Conservation (phyloP, 92 coral and sea anemone species). For the Nematostella vectensis region DNA sequence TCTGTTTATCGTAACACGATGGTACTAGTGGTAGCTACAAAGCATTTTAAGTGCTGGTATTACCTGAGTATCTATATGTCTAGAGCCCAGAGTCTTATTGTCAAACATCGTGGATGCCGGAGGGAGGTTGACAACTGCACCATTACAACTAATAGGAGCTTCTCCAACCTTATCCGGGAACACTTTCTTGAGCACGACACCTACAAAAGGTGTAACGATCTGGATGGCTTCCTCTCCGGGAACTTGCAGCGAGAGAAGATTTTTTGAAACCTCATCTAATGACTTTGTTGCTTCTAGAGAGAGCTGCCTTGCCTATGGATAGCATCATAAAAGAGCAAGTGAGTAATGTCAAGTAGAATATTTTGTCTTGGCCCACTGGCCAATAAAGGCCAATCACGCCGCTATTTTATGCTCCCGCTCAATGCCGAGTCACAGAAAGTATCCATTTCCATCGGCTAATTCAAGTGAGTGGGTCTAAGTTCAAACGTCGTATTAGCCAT, state of each 20-base stretch:
- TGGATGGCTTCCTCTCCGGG: constrained; percentile 29
- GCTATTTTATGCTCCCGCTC: too few relatives aligned
- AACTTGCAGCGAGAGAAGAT: constrained; percentile 16
- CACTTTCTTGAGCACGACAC: constrained; percentile 14
- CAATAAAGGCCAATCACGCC: too few relatives aligned
- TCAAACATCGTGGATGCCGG: constrained; percentile 17
- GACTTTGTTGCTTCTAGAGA: constrained; percentile 8
- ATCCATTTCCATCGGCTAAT: too few relatives aligned
- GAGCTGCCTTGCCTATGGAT: constrained; percentile 12
- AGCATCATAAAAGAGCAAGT: background rate
- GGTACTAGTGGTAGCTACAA: too few relatives aligned
- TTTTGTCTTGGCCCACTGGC: too few relatives aligned
- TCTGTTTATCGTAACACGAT: too few relatives aligned
- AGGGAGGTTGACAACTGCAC: constrained; percentile 19
- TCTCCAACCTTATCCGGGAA: constrained; percentile 26
- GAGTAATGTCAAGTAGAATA: too few relatives aligned
- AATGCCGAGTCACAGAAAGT: too few relatives aligned
- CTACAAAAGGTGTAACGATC: constrained; percentile 16
- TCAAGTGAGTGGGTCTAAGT: too few relatives aligned
- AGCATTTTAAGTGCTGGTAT: background rate
- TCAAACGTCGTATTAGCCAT: too few relatives aligned
- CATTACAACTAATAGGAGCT: constrained; percentile 11
- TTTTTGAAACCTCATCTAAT: constrained; percentile 9
- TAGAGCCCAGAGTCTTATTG: background rate
- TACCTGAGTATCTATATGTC: constrained; percentile 34